Base-by-base conservation (phyloP, 2,113 vertebrate genomes). In the Catharus fuscescens region DNA sequence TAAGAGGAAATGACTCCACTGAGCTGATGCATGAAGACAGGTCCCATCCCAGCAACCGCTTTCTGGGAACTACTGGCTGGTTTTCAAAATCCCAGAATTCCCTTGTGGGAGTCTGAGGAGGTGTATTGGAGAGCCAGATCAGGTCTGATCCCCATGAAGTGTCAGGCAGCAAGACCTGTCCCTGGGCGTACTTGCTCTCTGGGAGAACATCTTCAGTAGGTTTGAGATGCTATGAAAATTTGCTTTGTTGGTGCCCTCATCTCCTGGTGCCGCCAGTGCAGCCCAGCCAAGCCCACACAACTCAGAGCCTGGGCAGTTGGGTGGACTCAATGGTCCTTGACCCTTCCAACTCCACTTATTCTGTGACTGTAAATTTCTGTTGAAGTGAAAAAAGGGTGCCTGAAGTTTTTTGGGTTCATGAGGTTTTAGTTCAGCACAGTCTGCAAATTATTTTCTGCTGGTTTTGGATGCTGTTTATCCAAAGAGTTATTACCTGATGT, bases 151-250 rank as follows among this genome's bases (percentile, higher is more conserved):
- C 64, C 8, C 2, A 1, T 14, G 24, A 72, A 47, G 32, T 18
- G 32, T 54, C 61, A 62, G 0, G 2, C 29, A 60, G 53, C 10
- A 64, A 40, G 12, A 32, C 47, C 38, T 72, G 48, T 28, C 53
- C 44, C 44, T 50, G 40, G 44, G 28, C 1, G 0, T 1, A 1
- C 23, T 80, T 25, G 9, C 1, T 54, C 2, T 67, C 62, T 60
- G 32, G 62, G 10, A 77, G 4, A 72, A 3, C 23, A 64, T 38
- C 29, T 47, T 67, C 70, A 34, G 34, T 14, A 34, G 34, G 18
- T 72, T 77, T 69, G 67, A 88, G 44, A 56, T 12, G 72, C 52
- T 14, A 72, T 64, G 53, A 34, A 76, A 26, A 47, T 54, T 31
- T 88, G 59, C 13, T 47, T 66, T 34, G 62, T 38, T 1, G 0